Percentiles rank a stretch among this genome's conserved stretches.
These are phyloP conservation scores for Steinernema khuongi DNA, from an alignment of 1,140 invertebrate species.

Conservation along the genomic window DNA sequence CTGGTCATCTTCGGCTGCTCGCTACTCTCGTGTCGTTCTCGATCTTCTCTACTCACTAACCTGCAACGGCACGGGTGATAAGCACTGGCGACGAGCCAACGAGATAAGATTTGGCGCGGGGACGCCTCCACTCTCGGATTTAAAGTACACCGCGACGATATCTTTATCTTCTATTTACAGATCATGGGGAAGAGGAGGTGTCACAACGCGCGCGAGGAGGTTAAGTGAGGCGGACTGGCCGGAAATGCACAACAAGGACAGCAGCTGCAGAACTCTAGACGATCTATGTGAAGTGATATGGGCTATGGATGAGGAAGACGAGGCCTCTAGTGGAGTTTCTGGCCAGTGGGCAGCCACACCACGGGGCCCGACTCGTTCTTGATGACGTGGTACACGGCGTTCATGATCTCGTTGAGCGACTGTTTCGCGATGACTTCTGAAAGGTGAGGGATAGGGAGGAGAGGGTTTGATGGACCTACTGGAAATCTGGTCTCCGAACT, in stretches of 20 bases:
- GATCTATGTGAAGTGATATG: not conserved
- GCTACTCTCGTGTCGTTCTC: not conserved
- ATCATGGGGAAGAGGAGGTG: slow-evolving; percentile 7
- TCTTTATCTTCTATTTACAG: slow-evolving; percentile 7
- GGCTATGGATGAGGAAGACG: not conserved
- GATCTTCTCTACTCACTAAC: not conserved
- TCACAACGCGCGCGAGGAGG: not conserved
- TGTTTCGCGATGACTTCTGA: not conserved
- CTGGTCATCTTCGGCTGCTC: not conserved
- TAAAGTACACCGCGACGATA: not conserved
- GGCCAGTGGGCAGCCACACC: slow-evolving; percentile 8
- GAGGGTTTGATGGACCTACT: slow-evolving; percentile 64
- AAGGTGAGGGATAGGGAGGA: not conserved
- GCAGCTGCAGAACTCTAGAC: too few species aligned
- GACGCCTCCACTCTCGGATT: not conserved
- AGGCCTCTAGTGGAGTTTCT: not conserved
- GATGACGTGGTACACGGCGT: not conserved
- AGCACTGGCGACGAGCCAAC: not conserved
- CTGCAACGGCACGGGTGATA: not conserved
- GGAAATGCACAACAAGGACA: too few species aligned
- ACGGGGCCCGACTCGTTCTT: not conserved
- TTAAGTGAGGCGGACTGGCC: too few species aligned
- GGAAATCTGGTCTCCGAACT: slow-evolving; percentile 98
- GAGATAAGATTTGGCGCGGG: not conserved
- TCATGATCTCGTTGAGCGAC: not conserved